Conservation (phyloP, 2,797 vertebrate genomes). For the Bovichtus diacanthus region DNA sequence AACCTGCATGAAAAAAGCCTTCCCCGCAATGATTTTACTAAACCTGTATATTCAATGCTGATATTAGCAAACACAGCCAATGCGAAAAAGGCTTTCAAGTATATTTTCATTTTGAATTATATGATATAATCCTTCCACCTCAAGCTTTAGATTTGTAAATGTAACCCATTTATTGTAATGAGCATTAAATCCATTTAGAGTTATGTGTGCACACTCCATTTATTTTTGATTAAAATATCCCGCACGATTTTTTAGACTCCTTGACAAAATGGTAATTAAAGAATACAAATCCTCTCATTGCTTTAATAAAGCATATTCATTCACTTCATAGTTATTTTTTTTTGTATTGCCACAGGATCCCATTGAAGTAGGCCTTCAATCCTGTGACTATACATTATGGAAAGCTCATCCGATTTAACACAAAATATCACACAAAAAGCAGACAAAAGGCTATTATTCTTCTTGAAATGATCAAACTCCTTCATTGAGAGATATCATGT, state of each 20-base stretch:
- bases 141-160: constrained; percentile 64
- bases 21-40: constrained; percentile 21
- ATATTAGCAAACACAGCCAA: constrained; percentile 40
- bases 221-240: constrained; percentile 78
- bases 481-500: neutral
- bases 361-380: constrained; percentile 18
- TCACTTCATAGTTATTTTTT: constrained; percentile 36
- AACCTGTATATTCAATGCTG: constrained; percentile 13
- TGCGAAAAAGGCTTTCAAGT: constrained; percentile 33
- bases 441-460: neutral
- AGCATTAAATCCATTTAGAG: constrained; percentile 77
- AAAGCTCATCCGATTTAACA: constrained; percentile 47
- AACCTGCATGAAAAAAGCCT: constrained; percentile 29
- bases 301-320: constrained; percentile 67
- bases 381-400: constrained; percentile 14
- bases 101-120: constrained; percentile 54
- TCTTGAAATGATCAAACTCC: neutral
- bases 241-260: constrained; percentile 60
- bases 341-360: constrained; percentile 24
- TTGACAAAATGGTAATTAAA: constrained; percentile 73
- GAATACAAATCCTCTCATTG: constrained; percentile 67
- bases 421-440: constrained; percentile 43
- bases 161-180: constrained; percentile 75
- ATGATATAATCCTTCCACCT: constrained; percentile 66
- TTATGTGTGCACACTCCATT: constrained; percentile 69